Percentiles rank a stretch among this genome's conserved stretches.
These are phyloP conservation scores for Glaucidium brasilianum DNA, from an alignment of 2,113 vertebrate species.

Conservation along the genomic window DNA sequence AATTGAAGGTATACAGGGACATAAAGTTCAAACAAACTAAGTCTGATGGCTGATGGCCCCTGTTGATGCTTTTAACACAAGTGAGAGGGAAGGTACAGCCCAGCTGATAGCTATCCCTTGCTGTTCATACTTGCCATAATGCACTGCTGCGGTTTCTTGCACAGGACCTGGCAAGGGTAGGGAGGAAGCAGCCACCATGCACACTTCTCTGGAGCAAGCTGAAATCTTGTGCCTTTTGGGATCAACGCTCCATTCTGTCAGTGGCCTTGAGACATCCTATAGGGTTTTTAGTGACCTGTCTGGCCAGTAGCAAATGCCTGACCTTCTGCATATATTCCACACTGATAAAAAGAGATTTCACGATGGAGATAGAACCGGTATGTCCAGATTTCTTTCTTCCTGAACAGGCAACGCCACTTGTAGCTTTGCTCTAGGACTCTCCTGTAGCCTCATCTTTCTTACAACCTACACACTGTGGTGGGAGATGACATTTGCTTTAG, in stretches of 20 bases:
- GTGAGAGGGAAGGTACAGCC: not conserved
- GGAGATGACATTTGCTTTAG: not conserved
- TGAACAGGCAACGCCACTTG: not conserved
- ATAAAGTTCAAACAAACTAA: not conserved
- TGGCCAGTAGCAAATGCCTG: not conserved
- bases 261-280: not conserved
- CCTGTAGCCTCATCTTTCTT: not conserved
- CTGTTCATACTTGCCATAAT: not conserved
- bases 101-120: not conserved
- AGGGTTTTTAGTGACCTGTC: not conserved
- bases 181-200: not conserved
- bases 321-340: not conserved
- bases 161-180: accelerated
- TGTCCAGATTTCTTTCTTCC: not conserved
- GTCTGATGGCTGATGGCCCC: not conserved
- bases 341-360: not conserved
- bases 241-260: not conserved
- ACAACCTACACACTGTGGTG: not conserved
- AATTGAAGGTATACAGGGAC: not conserved
- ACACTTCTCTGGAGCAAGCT: not conserved
- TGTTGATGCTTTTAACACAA: not conserved
- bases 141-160: not conserved
- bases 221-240: not conserved
- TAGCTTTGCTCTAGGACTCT: not conserved
- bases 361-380: not conserved